Evolutionary conservation across 2,888 invertebrate genomes (phyloP), one percentile per base, ranked within the genome.

Genomic region (Heliconius ethilla): DNA sequence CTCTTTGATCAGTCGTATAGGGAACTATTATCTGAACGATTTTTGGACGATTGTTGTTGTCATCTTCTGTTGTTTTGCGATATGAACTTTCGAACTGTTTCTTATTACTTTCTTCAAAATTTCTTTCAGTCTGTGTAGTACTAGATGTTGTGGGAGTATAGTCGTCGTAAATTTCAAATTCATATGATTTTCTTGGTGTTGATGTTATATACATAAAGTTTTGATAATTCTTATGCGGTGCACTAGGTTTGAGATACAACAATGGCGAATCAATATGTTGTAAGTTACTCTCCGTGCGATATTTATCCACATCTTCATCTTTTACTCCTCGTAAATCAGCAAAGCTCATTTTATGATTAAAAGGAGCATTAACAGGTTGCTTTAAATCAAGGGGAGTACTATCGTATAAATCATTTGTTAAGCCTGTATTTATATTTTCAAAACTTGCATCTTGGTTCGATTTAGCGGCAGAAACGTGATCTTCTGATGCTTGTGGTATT

Each of bases 11-110:
- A 63, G 96, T 96, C 3, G 96, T 97, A 84, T 97, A 97, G 0
- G 98, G 98, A 79, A 98, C 96, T 76, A 98, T 97, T 76, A 97
- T 97, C 91, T 97, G 97, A 11, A 97, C 95, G 87, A 96, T 95
- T 87, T 96, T 96, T 10, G 95, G 94, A 84, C 95, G 94, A 84
- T 95, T 95, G n/a, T 84, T 83, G 81, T 89, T 87, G 79, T 87
- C 85, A 76, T 87, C 86, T 76, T 85, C 82, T 37, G 85, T 83
- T 75, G 87, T 83, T 63, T 88, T 86, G 72, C 86, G 84, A 63
- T 84, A 83, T 62, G 86, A 78, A 37, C 85, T 87, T 82, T 89
- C 89, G 78, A 84, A 85, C 79, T 89, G 89, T 78, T 89, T 87
- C n/a, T 81, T 87, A 84, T 84, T 87, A 81, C 85, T 90, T 82